Evolutionary conservation across 2,113 vertebrate species (phyloP).

Genomic region (Austrofundulus limnaeus): DNA sequence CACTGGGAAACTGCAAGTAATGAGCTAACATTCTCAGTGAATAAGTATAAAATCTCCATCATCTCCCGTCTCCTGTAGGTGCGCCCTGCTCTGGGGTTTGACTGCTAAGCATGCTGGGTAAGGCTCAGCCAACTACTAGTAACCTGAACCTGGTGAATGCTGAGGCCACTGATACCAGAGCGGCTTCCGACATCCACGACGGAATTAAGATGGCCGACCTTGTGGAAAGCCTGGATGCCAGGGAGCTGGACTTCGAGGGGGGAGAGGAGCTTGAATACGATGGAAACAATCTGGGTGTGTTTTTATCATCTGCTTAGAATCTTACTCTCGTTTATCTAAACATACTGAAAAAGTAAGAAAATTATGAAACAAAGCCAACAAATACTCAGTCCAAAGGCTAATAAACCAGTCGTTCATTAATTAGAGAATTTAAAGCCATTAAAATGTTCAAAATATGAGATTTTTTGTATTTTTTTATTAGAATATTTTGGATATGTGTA

Average conservation of each 20-base stretch:
- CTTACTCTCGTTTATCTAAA: too few relatives aligned
- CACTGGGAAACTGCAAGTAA: too few relatives aligned
- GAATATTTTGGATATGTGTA: too few relatives aligned
- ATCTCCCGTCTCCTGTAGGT: slow-evolving; percentile 43
- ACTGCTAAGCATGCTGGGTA: slow-evolving; percentile 78
- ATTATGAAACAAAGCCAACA: background rate
- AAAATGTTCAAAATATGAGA: too few relatives aligned
- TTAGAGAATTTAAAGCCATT: too few relatives aligned
- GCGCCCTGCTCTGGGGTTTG: slow-evolving; percentile 60
- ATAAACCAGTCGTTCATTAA: too few relatives aligned
- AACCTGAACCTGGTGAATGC: slow-evolving; percentile 79
- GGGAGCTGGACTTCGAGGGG: slow-evolving; percentile 88
- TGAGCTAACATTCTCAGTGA: background rate
- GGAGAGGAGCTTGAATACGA: slow-evolving; percentile 87
- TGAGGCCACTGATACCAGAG: slow-evolving; percentile 59
- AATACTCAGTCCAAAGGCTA: too few relatives aligned
- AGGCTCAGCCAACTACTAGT: slow-evolving; percentile 68
- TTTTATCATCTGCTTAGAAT: background rate
- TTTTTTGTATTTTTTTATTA: too few relatives aligned
- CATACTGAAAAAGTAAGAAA: too few relatives aligned
- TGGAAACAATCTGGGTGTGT: slow-evolving; percentile 52
- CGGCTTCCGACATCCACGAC: slow-evolving; percentile 12
- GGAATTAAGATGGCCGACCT: slow-evolving; percentile 82
- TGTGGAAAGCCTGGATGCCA: slow-evolving; percentile 90
- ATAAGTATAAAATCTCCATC: background rate